A percentile compares a stretch with the other conserved stretches of the same genome.
These are phyloP conservation scores for Macroramphosus scolopax DNA, from an alignment of 2,797 vertebrate genomes.

Conservation along the genomic window DNA sequence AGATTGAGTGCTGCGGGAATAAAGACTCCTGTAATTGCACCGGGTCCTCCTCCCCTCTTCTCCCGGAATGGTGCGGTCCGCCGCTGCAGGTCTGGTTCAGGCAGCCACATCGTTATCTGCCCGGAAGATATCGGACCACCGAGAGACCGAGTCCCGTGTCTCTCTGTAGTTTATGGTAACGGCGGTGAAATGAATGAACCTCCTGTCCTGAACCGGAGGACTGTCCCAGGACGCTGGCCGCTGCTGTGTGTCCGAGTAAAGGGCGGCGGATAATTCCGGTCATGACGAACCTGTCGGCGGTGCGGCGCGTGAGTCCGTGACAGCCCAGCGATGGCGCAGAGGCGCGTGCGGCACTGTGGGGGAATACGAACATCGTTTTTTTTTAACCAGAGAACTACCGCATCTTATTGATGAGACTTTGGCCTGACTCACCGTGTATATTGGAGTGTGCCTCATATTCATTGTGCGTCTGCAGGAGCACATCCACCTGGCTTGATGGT, in stretches of 20 bases:
- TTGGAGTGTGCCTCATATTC: slow-evolving; percentile 41
- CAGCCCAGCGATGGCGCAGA: slow-evolving; percentile 52
- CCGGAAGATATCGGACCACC: slow-evolving; percentile 36
- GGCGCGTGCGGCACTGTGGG: slow-evolving; percentile 27
- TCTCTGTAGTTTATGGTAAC: not conserved
- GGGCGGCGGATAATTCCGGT: slow-evolving; percentile 28
- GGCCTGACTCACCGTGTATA: slow-evolving; percentile 4
- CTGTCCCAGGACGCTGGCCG: slow-evolving; percentile 6
- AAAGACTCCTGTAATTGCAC: not conserved
- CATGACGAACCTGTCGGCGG: slow-evolving; percentile 32
- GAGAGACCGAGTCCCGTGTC: not conserved
- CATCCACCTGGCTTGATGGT: slow-evolving; percentile 20
- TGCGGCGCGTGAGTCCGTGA: slow-evolving; percentile 38
- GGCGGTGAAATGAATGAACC: slow-evolving; percentile 35
- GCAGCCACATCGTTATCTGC: slow-evolving; percentile 57
- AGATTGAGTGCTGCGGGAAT: too few relatives aligned
- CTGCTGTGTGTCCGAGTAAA: slow-evolving; percentile 13
- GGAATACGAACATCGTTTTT: slow-evolving; percentile 19
- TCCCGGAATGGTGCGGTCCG: slow-evolving; percentile 70
- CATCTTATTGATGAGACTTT: slow-evolving; percentile 21
- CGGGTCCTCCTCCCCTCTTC: slow-evolving; percentile 25
- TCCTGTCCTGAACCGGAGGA: slow-evolving; percentile 6
- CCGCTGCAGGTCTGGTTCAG: slow-evolving; percentile 64
- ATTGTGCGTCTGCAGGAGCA: slow-evolving; percentile 52
- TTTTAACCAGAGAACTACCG: slow-evolving; percentile 15